Percentiles rank a stretch among this genome's conserved stretches.
These are phyloP conservation scores for Molanna angustata DNA, from an alignment of 2,888 invertebrate species.

Conservation along the genomic window DNA sequence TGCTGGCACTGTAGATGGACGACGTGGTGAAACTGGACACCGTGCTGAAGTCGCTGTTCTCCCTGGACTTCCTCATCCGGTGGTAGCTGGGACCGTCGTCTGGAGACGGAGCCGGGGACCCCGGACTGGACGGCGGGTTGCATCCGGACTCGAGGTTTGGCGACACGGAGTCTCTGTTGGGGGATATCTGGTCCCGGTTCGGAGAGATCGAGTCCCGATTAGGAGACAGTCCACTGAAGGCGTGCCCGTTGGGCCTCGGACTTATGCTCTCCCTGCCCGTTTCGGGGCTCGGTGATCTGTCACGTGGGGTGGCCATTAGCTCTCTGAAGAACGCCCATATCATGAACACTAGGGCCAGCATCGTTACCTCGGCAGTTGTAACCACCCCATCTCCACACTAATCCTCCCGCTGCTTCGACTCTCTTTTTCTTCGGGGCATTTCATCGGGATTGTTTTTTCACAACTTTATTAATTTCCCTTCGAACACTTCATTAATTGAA, in stretches of 20 bases:
- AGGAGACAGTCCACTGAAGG: constrained; percentile 13
- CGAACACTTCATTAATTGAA: neutral
- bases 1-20: constrained; percentile 46
- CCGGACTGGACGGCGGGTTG: constrained; percentile 11
- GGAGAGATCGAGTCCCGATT: constrained; percentile 15
- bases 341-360: constrained; percentile 63
- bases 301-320: constrained; percentile 42
- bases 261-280: constrained; percentile 13
- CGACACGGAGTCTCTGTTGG: constrained; percentile 4
- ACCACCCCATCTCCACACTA: constrained; percentile 17
- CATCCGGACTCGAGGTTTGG: constrained; percentile 2
- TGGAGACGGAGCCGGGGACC: constrained; percentile 35
- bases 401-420: neutral
- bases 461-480: neutral
- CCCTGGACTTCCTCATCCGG: constrained; percentile 50
- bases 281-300: constrained; percentile 17
- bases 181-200: neutral
- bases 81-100: constrained; percentile 50
- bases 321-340: constrained; percentile 63
- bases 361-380: constrained; percentile 36
- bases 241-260: constrained; percentile 24
- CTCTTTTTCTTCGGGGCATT: constrained; percentile 8
- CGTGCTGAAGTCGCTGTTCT: constrained; percentile 52
- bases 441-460: constrained; percentile 1
- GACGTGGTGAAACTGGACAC: constrained; percentile 51